A percentile compares a stretch with the other conserved stretches of the same genome.
Conservation (phyloP, 1,140 invertebrate genomes). For the Caenorhabditis inopinata region DNA sequence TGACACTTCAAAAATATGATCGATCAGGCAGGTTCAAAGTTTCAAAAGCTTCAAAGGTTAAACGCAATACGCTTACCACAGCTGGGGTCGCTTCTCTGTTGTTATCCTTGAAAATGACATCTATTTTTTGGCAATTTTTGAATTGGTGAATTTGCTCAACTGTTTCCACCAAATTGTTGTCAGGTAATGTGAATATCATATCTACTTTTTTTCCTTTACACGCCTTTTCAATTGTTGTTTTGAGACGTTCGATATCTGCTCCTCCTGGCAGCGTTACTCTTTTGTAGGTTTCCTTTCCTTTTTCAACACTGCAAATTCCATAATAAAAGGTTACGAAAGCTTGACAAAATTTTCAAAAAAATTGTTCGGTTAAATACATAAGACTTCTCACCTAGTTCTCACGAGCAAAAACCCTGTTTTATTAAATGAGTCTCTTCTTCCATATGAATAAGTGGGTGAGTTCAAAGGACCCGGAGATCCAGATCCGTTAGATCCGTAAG, state of each 20-base stretch:
- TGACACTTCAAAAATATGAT: too few relatives aligned
- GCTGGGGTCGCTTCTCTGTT: background rate
- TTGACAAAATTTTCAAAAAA: too few relatives aligned
- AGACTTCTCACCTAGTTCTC: background rate
- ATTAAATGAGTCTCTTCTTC: slow-evolving; percentile 18
- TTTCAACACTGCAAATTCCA: background rate
- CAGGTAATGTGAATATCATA: slow-evolving; percentile 18
- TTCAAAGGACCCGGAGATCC: background rate
- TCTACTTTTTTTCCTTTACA: background rate
- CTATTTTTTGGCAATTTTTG: slow-evolving; percentile 30
- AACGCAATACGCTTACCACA: slow-evolving; percentile 4
- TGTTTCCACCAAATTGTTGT: slow-evolving; percentile 13
- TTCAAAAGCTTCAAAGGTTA: too few relatives aligned
- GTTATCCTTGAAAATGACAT: slow-evolving; percentile 11
- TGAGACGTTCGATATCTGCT: background rate
- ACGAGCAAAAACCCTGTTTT: slow-evolving; percentile 31
- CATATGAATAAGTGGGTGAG: background rate
- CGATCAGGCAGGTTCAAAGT: too few relatives aligned
- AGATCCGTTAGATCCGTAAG: background rate
- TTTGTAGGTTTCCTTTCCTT: slow-evolving; percentile 17
- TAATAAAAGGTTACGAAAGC: too few relatives aligned
- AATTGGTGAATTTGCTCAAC: slow-evolving; percentile 1
- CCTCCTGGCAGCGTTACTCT: slow-evolving; percentile 11
- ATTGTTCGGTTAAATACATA: too few relatives aligned
- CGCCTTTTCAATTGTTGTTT: slow-evolving; percentile 14